phyloP scores from a whole-genome alignment of 2,888 invertebrate species.

The Amblyjoppa proteus region DNA sequence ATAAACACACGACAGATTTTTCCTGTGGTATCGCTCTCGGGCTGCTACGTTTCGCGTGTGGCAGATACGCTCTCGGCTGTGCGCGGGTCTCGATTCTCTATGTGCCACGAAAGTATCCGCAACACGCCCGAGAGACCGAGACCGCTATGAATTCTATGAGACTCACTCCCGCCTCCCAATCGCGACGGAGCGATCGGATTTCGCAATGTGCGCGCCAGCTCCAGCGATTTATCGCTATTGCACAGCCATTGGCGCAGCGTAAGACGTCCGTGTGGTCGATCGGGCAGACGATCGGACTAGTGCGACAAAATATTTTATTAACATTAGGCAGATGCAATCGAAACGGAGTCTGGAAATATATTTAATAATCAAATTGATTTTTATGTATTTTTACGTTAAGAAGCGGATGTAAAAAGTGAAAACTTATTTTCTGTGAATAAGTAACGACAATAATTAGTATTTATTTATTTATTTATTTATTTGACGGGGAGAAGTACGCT shows the following conservation, averaged over 20 bases:
- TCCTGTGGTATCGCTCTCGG: slow-evolving; percentile 1
- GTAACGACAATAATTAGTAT: too few relatives aligned
- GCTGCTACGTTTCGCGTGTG: background rate
- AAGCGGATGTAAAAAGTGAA: too few relatives aligned
- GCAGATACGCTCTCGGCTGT: background rate
- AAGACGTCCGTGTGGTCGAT: slow-evolving; percentile 1
- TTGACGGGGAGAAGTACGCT: too few relatives aligned
- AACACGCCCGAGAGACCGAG: slow-evolving; percentile 3
- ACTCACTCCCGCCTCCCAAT: slow-evolving; percentile 19
- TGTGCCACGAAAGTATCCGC: background rate
- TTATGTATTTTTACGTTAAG: too few relatives aligned
- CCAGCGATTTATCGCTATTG: slow-evolving; percentile 24
- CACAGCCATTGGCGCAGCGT: slow-evolving; percentile 2
- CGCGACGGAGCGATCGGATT: slow-evolving; percentile 25
- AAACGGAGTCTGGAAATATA: too few relatives aligned
- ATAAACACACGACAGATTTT: slow-evolving; percentile 44
- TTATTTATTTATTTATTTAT: too few relatives aligned
- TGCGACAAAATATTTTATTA: background rate
- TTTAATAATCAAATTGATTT: too few relatives aligned
- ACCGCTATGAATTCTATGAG: background rate
- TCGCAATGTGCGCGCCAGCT: slow-evolving; percentile 7
- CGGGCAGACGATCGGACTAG: background rate
- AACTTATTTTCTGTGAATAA: too few relatives aligned
- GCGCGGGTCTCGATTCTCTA: background rate
- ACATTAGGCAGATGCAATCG: too few relatives aligned